Percentiles rank a stretch among this genome's conserved stretches.
Evolutionary conservation across 2,113 vertebrate species (phyloP).

Genomic region (Ginglymostoma cirratum): DNA sequence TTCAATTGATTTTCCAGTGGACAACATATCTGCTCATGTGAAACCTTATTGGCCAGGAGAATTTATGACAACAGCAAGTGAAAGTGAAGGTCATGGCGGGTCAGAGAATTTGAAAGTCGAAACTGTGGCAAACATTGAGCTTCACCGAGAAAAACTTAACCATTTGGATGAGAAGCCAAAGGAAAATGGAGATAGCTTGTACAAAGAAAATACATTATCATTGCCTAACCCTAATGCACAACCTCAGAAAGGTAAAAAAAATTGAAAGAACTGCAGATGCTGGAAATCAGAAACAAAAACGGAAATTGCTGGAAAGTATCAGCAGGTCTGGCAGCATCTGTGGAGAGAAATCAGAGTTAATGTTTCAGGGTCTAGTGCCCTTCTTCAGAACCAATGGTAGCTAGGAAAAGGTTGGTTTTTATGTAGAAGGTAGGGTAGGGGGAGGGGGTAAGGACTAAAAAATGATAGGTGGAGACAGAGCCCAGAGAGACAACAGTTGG

Average conservation of each 20-base stretch:
- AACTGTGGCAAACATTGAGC: slow-evolving; percentile 40
- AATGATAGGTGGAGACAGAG: too few species aligned
- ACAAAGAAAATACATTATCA: slow-evolving; percentile 52
- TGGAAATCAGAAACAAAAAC: background rate
- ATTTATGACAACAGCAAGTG: slow-evolving; percentile 51
- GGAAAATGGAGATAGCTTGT: slow-evolving; percentile 52
- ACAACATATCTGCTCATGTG: slow-evolving; percentile 44
- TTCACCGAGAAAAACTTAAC: slow-evolving; percentile 34
- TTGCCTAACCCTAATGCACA: slow-evolving; percentile 57
- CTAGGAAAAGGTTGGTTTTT: too few species aligned
- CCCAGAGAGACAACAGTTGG: too few species aligned
- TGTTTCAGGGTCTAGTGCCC: too few species aligned
- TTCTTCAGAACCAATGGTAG: too few species aligned
- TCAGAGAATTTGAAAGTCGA: slow-evolving; percentile 50
- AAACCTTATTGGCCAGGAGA: slow-evolving; percentile 69
- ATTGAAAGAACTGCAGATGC: too few species aligned
- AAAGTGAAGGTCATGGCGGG: slow-evolving; percentile 48
- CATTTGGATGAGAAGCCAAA: slow-evolving; percentile 46
- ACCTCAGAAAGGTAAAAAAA: slow-evolving; percentile 69
- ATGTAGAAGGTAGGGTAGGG: too few species aligned
- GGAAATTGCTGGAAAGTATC: too few species aligned
- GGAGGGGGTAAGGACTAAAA: too few species aligned
- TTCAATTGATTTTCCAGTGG: slow-evolving; percentile 48
- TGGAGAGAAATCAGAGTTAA: too few species aligned
- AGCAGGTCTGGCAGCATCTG: too few species aligned